A percentile compares a stretch with the other conserved stretches of the same genome.
phyloP scores from a whole-genome alignment of 1,140 invertebrate species.

The Atta colombica region DNA sequence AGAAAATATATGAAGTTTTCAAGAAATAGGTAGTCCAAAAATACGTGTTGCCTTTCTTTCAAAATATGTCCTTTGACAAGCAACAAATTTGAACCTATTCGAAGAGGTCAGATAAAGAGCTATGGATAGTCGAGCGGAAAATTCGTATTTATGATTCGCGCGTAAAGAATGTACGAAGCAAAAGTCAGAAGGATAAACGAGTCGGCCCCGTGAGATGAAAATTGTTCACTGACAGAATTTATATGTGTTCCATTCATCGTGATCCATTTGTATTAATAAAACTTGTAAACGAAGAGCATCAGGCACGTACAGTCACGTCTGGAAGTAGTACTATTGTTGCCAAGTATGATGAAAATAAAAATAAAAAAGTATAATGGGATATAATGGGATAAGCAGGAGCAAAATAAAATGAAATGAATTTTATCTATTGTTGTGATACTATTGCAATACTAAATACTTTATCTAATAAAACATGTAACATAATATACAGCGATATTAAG shows the following conservation, averaged over 20 bases:
- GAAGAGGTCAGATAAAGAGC: constrained; percentile 18
- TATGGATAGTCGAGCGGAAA: constrained; percentile 55
- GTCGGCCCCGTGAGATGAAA: constrained; percentile 30
- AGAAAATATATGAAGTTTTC: neutral
- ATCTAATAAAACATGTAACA: too few species aligned
- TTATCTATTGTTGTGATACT: neutral
- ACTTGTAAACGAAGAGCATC: constrained; percentile 38
- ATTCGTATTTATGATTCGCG: constrained; percentile 70
- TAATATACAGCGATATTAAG: too few species aligned
- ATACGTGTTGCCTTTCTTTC: constrained; percentile 3
- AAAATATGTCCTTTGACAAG: constrained; percentile 24
- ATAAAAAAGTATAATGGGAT: neutral
- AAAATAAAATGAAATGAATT: neutral
- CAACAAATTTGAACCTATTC: constrained; percentile 46
- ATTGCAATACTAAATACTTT: neutral
- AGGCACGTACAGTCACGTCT: neutral
- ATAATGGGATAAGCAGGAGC: neutral
- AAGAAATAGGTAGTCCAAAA: neutral
- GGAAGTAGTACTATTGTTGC: neutral
- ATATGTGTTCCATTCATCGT: constrained; percentile 6
- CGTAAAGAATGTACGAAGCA: constrained; percentile 65
- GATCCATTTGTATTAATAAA: constrained; percentile 75
- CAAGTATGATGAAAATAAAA: constrained; percentile 11
- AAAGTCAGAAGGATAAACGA: constrained; percentile 43
- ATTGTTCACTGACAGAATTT: constrained; percentile 59